Base-by-base conservation (phyloP, 2,113 vertebrate species). In the Buteo buteo region DNA sequence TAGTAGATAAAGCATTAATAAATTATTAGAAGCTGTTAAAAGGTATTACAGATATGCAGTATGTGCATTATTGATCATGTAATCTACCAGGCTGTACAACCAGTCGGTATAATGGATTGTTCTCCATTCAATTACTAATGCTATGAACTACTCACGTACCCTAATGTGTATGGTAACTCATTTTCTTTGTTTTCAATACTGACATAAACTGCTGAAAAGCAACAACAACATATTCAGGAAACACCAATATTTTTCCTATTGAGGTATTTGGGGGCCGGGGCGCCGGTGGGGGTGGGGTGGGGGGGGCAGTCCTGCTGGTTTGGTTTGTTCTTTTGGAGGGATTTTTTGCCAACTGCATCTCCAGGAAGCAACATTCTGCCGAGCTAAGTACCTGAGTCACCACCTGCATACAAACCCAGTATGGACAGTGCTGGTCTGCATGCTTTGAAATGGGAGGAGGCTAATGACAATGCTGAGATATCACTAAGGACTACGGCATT, bases 31-130 rank as follows among this genome's bases (percentile, higher is more conserved):
- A 93, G 65, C 77, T 91, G 65, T 86, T 93, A 79, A 59, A 88
- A 84, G 67, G 34, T 82, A 91, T 96, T 94, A 87, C 54, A 91
- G 77, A 94, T 94, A 94, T 91, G 83, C 81, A 96, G 65, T 42
- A 61, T 18, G 61, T 94, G 40, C 89, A 84, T 95, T 97, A 97
- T 92, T 76, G 88, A 96, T 93, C 83, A 74, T n/a, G 40, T 76
- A 78, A 96, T 91, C 77, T 86, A 67, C 77, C 52, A 58, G 49
- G 79, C 72, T 89, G 49, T 36, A 90, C 64, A 88, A 78, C 34
- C 65, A 88, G 47, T 64, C 71, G 47, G 61, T 65, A 61, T 79
- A 94, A 91, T 29, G 19, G 74, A 95, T 89, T 34, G 0, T 82
- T 82, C 79, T 29, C 40, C 57, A 54, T 57, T 87, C 86, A 74